These are phyloP conservation scores for Barypeithes pellucidus DNA, from an alignment of 2,888 invertebrate species.

Conservation along the genomic window DNA sequence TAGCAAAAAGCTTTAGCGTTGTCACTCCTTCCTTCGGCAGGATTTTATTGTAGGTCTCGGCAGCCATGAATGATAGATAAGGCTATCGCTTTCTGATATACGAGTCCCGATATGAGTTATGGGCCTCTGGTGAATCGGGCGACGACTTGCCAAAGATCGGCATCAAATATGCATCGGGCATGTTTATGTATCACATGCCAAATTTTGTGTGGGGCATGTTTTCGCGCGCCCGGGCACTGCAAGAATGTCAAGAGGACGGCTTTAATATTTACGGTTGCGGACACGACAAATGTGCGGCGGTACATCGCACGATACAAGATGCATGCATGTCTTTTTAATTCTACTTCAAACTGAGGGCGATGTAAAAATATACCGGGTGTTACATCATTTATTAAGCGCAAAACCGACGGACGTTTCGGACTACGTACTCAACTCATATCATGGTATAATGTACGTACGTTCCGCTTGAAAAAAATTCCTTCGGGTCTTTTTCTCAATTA, in stretches of 20 bases:
- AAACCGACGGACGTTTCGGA: no score
- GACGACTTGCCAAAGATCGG: constrained; percentile 70
- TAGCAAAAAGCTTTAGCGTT: constrained; percentile 39
- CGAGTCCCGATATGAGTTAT: constrained; percentile 70
- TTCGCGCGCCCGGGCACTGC: constrained; percentile 43
- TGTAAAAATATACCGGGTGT: no score
- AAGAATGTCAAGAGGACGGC: constrained; percentile 36
- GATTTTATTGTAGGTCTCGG: constrained; percentile 59
- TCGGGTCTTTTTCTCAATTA: no score
- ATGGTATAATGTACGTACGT: no score
- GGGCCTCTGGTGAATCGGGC: constrained; percentile 68
- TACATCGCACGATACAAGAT: constrained; percentile 18
- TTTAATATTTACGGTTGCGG: constrained; percentile 35
- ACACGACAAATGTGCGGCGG: constrained; percentile 21
- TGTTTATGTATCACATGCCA: constrained; percentile 58
- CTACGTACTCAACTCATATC: no score
- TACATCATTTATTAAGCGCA: no score
- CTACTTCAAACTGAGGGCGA: no score
- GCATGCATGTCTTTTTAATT: no score
- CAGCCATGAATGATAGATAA: constrained; percentile 64
- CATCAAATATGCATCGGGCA: constrained; percentile 69
- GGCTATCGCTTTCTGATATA: constrained; percentile 68
- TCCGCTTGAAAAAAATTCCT: no score
- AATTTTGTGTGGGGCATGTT: constrained; percentile 45
- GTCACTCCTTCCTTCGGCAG: constrained; percentile 46